Conservation (phyloP, 2,113 vertebrate genomes). For the Manacus vitellinus region DNA sequence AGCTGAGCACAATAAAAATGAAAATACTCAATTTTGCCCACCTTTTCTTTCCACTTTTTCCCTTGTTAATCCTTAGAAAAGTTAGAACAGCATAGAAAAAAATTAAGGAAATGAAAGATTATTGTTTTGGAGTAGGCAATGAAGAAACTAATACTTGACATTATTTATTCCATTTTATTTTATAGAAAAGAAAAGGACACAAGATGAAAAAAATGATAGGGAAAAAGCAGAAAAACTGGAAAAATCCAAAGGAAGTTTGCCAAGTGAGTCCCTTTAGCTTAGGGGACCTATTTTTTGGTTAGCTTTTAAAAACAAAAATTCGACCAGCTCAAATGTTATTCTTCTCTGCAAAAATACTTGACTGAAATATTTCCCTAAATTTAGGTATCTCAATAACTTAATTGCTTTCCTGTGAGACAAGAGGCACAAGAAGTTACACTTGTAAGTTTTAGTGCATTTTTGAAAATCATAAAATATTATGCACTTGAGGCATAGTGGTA, state of each 20-base stretch:
- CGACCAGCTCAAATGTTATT: background rate
- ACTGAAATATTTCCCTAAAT: background rate
- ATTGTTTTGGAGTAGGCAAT: background rate
- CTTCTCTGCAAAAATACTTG: background rate
- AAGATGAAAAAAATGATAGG: background rate
- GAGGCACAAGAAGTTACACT: background rate
- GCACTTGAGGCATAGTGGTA: background rate
- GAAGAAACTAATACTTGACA: background rate
- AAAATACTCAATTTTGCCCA: background rate
- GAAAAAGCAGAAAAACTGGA: background rate
- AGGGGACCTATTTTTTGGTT: background rate
- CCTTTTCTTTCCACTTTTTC: background rate
- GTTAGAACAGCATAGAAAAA: background rate
- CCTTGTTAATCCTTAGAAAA: background rate
- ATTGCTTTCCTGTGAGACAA: background rate
- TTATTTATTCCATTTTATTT: constrained; percentile 20
- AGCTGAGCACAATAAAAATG: constrained; percentile 13
- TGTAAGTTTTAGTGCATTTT: background rate
- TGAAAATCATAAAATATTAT: background rate
- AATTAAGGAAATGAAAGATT: background rate
- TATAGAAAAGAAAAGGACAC: background rate
- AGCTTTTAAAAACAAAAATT: background rate
- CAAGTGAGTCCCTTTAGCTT: background rate
- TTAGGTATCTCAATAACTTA: background rate
- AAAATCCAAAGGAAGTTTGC: background rate